Conservation (phyloP, 1,140 invertebrate genomes). For the Thaumetopoea pityocampa region DNA sequence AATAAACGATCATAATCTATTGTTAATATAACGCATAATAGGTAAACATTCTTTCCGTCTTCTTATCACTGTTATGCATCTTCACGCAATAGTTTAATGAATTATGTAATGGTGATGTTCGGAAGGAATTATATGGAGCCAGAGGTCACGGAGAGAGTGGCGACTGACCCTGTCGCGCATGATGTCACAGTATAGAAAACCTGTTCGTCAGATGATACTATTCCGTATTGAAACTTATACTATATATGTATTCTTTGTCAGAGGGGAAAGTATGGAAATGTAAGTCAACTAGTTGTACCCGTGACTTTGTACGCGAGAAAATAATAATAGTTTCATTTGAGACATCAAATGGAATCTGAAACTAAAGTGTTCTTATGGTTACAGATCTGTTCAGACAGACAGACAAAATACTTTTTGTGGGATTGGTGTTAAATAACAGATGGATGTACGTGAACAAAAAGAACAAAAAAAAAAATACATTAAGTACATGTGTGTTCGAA, state of each 20-base stretch:
- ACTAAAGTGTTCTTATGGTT: no score
- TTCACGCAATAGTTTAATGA: constrained; percentile 11
- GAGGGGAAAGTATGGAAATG: constrained; percentile 13
- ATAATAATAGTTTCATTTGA: no score
- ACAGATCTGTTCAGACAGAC: no score
- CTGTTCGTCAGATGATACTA: no score
- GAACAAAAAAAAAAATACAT: no score
- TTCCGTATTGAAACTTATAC: background rate
- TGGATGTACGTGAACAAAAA: no score
- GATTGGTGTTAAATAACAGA: no score
- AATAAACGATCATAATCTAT: background rate
- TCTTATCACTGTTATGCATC: constrained; percentile 12
- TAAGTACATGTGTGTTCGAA: no score
- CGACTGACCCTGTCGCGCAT: constrained; percentile 13
- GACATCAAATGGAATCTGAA: no score
- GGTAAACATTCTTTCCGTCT: constrained; percentile 8
- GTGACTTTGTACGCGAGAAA: no score
- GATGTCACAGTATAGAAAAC: constrained; percentile 8
- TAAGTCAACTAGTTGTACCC: no score
- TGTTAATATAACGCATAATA: constrained; percentile 5
- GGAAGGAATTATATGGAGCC: constrained; percentile 10
- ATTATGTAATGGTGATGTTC: constrained; percentile 10
- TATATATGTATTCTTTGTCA: constrained; percentile 1
- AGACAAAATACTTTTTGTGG: no score
- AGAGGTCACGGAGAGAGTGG: constrained; percentile 31